Conservation (phyloP, 2,113 vertebrate species). For the Pseudopipra pipra region DNA sequence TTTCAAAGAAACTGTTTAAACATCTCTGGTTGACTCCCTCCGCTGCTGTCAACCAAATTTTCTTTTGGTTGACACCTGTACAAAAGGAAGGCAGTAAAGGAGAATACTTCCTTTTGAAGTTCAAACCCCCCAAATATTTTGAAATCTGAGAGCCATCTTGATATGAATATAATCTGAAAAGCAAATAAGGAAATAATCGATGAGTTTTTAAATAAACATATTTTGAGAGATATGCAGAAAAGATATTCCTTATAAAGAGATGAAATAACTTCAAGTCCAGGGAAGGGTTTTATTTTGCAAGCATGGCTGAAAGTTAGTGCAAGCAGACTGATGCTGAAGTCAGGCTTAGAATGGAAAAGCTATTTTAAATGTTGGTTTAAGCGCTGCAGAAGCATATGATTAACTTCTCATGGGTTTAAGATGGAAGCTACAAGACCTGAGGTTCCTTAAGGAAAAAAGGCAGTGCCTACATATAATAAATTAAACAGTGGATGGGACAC, state of each 20-base stretch:
- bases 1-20: not conserved
- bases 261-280: not conserved
- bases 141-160: not conserved
- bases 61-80: not conserved
- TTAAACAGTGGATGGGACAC: not conserved
- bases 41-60: not conserved
- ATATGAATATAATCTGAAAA: not conserved
- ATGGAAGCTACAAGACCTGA: slow-evolving; percentile 5
- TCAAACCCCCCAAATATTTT: not conserved
- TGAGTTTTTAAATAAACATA: not conserved
- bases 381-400: slow-evolving; percentile 36
- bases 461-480: not conserved
- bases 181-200: not conserved
- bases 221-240: not conserved
- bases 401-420: not conserved
- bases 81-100: not conserved
- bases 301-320: not conserved
- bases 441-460: not conserved
- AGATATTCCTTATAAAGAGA: not conserved
- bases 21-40: not conserved
- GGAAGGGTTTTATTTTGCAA: not conserved
- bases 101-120: not conserved
- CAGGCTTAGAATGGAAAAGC: not conserved
- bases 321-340: not conserved
- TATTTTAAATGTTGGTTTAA: slow-evolving; percentile 30